A percentile compares a stretch with the other conserved stretches of the same genome.
Conservation (phyloP, 2,797 vertebrate species). For the Miichthys miiuy region DNA sequence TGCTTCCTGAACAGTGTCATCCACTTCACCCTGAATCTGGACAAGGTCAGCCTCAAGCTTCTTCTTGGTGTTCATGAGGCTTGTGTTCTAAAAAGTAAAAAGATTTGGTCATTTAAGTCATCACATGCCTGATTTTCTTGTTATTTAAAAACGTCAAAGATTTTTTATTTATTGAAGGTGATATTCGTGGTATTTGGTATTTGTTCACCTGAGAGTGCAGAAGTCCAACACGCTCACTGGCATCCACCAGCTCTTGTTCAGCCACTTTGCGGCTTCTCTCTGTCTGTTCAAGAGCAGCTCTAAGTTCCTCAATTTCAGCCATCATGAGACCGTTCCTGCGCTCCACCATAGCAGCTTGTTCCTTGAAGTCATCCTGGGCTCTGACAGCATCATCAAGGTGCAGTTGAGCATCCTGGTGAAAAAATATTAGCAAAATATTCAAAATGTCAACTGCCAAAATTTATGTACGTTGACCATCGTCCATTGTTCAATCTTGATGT, state of each 20-base stretch:
- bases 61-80: slow-evolving; percentile 86
- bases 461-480: background rate
- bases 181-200: background rate
- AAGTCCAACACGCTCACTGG: slow-evolving; percentile 88
- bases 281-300: slow-evolving; percentile 88
- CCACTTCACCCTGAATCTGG: slow-evolving; percentile 89
- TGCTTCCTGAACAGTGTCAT: slow-evolving; percentile 90
- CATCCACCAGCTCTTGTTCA: slow-evolving; percentile 90
- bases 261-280: slow-evolving; percentile 87
- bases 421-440: background rate
- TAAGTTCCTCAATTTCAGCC: slow-evolving; percentile 90
- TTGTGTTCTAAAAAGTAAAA: slow-evolving; percentile 85
- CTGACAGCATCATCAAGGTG: slow-evolving; percentile 89
- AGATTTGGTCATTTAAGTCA: background rate
- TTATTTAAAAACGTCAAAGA: too few relatives aligned
- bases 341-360: slow-evolving; percentile 90
- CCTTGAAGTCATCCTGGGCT: slow-evolving; percentile 89
- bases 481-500: too few relatives aligned
- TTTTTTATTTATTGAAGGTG: too few relatives aligned
- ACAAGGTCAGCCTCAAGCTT: slow-evolving; percentile 89
- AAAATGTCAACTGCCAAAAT: background rate
- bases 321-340: slow-evolving; percentile 89
- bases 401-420: slow-evolving; percentile 49
- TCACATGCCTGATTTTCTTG: background rate
- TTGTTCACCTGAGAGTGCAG: slow-evolving; percentile 81